Percentiles rank a stretch among this genome's conserved stretches.
These are phyloP conservation scores for Melikaiella ostensackeni DNA, from an alignment of 2,888 invertebrate species.

Conservation along the genomic window DNA sequence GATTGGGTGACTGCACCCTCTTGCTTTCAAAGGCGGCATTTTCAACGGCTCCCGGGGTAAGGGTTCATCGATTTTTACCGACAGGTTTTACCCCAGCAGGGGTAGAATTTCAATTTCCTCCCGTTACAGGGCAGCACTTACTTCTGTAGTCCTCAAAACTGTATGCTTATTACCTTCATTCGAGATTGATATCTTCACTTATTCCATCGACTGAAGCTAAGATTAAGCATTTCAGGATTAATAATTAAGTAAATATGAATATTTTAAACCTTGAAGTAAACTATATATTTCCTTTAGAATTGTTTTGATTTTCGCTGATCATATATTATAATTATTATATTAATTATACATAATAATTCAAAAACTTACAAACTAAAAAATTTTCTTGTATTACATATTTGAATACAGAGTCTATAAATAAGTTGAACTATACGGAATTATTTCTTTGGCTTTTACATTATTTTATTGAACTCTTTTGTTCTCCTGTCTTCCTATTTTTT, in stretches of 20 bases:
- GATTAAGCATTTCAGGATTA: not conserved
- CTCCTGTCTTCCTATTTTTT: too few species aligned
- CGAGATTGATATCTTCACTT: constrained; percentile 10
- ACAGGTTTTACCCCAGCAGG: constrained; percentile 35
- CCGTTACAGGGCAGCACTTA: constrained; percentile 62
- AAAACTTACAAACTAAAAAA: too few species aligned
- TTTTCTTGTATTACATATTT: too few species aligned
- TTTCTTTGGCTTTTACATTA: too few species aligned
- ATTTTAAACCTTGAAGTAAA: not conserved
- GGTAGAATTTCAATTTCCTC: constrained; percentile 42
- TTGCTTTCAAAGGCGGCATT: constrained; percentile 20
- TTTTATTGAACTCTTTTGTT: too few species aligned
- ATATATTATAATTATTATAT: not conserved
- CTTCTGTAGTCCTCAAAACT: not conserved
- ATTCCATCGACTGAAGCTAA: constrained; percentile 24
- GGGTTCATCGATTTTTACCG: constrained; percentile 54
- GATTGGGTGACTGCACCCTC: not conserved
- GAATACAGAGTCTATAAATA: too few species aligned
- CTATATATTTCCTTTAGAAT: not conserved
- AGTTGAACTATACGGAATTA: too few species aligned
- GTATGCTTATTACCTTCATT: constrained; percentile 28
- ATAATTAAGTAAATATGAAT: not conserved
- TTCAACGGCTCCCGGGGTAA: not conserved
- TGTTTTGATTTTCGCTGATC: not conserved
- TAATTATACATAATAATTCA: too few species aligned